Evolutionary conservation across 1,140 invertebrate species (phyloP), one percentile per base, ranked within the genome.

Genomic region (Drosophila dunni): DNA sequence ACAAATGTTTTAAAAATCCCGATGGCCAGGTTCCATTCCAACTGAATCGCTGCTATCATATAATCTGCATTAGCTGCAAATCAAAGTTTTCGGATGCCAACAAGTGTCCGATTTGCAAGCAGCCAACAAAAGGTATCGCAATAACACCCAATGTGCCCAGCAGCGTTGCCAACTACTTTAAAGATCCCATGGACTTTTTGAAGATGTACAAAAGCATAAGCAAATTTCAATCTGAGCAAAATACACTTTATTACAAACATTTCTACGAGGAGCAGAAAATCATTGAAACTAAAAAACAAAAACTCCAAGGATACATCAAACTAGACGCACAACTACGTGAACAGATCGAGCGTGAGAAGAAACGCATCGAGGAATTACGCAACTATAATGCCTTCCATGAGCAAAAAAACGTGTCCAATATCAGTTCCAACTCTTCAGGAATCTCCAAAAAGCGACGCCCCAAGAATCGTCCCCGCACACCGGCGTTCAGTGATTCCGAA

Each of bases 141-240:
- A 74, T 84, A n/a, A 44, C 42, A n/a, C 20, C 15, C 3, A n/a
- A 78, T 10, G 67, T 84, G 81, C 73, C 81, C 7, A 38, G 15
- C 1, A 42, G 15, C 38, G 46, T 80, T 40, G 77, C 81, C 11
- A 29, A 54, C 10, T 85, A 78, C 38, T 85, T 84, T 42, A 36
- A 67, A 24, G 74, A 84, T 51, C 78, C 81, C 5, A 17, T 20
- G 17, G 17, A 6, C 17, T 71, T 57, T 38, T 48, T 68, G 13
- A 45, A 57, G 24, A 61, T 75, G n/a, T 84, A 78, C 33, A 24
- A 42, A 17, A 75, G 45, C n/a, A 64, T 84, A 44, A 64, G 69
- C 50, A 74, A 78, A 53, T 85, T 84, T 17, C 81, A 84, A 15
- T 10, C 9, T 8, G 50, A 78, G 7, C 81, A 85, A 7, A 36